Conservation (phyloP, 1,140 invertebrate genomes). For the Drosophila suzukii region DNA sequence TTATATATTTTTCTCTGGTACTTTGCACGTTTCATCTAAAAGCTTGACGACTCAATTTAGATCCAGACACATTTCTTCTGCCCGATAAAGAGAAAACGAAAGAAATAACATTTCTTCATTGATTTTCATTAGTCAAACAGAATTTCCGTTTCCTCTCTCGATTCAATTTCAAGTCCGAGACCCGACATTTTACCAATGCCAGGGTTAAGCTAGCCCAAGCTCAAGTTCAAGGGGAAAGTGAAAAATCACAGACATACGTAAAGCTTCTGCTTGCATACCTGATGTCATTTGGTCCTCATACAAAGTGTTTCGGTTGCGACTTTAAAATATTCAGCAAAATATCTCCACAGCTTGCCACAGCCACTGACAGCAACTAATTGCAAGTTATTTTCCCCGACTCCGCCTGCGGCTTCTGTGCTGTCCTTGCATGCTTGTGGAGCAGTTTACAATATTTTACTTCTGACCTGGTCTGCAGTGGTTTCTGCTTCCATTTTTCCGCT, state of each 20-base stretch:
- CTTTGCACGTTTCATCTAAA: conserved; percentile 31
- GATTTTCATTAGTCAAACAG: conserved; percentile 62
- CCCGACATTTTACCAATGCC: conserved; percentile 63
- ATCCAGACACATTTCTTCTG: conserved; percentile 47
- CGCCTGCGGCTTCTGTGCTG: conserved; percentile 20
- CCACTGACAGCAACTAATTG: conserved; percentile 73
- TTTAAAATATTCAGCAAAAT: conserved; percentile 39
- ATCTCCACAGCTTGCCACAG: conserved; percentile 39
- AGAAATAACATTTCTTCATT: conserved; percentile 36
- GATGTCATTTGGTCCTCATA: conserved; percentile 42
- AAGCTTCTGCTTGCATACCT: conserved; percentile 6
- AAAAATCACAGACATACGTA: conserved; percentile 18
- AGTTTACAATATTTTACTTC: conserved; percentile 35
- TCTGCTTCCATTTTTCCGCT: conserved; percentile 21
- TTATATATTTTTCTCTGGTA: conserved; percentile 7
- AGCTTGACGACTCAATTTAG: conserved; percentile 42
- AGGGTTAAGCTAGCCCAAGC: conserved; percentile 24
- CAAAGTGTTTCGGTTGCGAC: neutral
- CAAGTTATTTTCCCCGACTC: conserved; percentile 63
- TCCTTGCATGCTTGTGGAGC: conserved; percentile 24
- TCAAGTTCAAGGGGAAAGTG: conserved; percentile 57
- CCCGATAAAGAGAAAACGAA: neutral
- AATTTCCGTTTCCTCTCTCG: conserved; percentile 59
- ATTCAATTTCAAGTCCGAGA: conserved; percentile 14
- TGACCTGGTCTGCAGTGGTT: conserved; percentile 47